Conservation (phyloP, 2,113 vertebrate genomes). For the Hemibagrus wyckioides region DNA sequence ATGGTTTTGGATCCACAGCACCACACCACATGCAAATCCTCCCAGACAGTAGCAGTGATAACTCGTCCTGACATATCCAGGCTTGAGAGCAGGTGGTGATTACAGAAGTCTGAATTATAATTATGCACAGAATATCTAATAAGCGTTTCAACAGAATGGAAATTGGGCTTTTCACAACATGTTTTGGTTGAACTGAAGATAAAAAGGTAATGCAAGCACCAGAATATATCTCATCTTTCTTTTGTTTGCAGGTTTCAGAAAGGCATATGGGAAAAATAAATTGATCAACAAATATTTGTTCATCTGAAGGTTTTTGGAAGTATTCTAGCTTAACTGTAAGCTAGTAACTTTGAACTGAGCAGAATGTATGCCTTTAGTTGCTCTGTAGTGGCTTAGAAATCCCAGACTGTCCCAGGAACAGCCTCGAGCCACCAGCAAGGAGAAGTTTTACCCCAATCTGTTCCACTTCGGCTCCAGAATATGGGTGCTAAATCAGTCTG, state of each 20-base stretch:
- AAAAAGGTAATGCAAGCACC: not conserved
- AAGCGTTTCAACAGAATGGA: not conserved
- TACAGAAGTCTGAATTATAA: not conserved
- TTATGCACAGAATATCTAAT: not conserved
- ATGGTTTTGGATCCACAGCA: not conserved
- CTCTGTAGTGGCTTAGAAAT: not conserved
- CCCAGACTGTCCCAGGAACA: not conserved
- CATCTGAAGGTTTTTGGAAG: not conserved
- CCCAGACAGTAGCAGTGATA: not conserved
- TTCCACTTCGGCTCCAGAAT: not conserved
- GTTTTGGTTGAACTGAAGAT: not conserved
- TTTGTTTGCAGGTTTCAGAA: conserved; percentile 8
- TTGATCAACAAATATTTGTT: not conserved
- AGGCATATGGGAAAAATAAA: not conserved
- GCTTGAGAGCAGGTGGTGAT: not conserved
- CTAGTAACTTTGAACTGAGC: not conserved
- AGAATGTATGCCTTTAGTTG: not conserved
- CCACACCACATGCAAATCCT: not conserved
- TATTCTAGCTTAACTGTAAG: not conserved
- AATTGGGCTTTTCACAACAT: not conserved
- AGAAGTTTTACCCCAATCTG: not conserved
- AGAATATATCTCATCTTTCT: not conserved
- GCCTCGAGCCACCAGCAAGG: not conserved
- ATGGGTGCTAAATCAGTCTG: not conserved
- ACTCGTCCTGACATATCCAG: conserved; percentile 10